Percentiles rank a stretch among this genome's conserved stretches.
Conservation (phyloP, 1,140 invertebrate genomes). For the Portunus trituberculatus region DNA sequence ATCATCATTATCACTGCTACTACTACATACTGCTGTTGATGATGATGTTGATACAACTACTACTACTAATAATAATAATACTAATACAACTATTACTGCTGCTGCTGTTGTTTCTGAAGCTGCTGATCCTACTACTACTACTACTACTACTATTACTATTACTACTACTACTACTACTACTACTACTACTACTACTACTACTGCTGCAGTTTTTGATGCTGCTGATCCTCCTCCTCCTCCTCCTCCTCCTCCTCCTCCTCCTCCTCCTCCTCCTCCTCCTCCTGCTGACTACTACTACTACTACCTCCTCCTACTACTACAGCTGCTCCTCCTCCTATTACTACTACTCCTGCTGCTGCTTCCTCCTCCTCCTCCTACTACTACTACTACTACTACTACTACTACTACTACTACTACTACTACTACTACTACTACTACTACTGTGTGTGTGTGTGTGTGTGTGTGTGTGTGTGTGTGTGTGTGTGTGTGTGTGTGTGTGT, state of each 20-base stretch:
- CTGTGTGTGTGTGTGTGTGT: too few relatives aligned
- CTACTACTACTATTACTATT: background rate
- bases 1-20: background rate
- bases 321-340: background rate
- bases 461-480: too few relatives aligned
- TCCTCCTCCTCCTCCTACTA: conserved; percentile 4
- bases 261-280: conserved; percentile 17
- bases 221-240: too few relatives aligned
- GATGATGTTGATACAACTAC: background rate
- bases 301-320: background rate
- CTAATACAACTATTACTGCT: background rate
- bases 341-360: background rate
- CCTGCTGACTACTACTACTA: background rate
- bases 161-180: background rate
- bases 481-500: too few relatives aligned
- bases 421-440: background rate
- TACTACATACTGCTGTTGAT: conserved; percentile 26
- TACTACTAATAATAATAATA: background rate
- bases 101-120: background rate
- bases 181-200: background rate
- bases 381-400: background rate
- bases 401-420: background rate
- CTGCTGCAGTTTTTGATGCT: background rate
- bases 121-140: background rate
- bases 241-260: conserved; percentile 17